phyloP scores from a whole-genome alignment of 2,888 invertebrate genomes.

The Dasypogon diadema region DNA sequence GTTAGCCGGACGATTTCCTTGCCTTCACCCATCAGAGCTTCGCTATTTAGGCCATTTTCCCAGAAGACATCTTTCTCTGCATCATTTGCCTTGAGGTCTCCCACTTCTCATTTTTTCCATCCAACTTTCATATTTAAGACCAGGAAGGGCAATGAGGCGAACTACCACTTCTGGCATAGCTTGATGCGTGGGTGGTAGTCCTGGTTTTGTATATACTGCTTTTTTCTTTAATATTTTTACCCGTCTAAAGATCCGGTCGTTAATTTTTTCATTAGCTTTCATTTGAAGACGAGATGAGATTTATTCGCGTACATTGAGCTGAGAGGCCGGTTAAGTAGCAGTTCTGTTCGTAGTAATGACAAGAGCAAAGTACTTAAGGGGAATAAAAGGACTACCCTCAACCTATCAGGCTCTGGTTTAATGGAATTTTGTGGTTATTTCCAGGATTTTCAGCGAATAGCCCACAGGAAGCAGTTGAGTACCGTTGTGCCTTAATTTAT shows the following conservation, averaged over 20 bases:
- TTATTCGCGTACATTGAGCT: neutral
- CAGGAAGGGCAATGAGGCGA: constrained; percentile 42
- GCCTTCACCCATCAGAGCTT: neutral
- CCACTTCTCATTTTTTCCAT: neutral
- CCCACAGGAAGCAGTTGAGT: neutral
- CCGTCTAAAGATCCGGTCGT: constrained; percentile 40
- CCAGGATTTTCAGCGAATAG: neutral
- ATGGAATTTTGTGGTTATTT: constrained; percentile 34
- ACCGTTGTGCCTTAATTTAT: too few species aligned
- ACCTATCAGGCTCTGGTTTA: neutral
- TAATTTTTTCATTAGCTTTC: constrained; percentile 48
- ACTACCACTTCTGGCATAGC: neutral
- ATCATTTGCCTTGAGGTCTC: neutral
- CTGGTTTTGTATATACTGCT: neutral
- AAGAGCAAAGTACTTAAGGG: constrained; percentile 40
- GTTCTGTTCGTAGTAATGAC: constrained; percentile 17
- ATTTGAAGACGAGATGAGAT: constrained; percentile 31
- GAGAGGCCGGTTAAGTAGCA: constrained; percentile 20
- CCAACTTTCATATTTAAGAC: neutral
- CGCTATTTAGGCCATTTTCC: neutral
- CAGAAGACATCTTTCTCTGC: constrained; percentile 3
- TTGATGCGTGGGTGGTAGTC: neutral
- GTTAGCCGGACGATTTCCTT: too few species aligned
- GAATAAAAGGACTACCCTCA: constrained; percentile 28
- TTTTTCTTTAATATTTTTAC: constrained; percentile 11